phyloP scores from a whole-genome alignment of 1,140 invertebrate genomes.

The Chelonus insularis region DNA sequence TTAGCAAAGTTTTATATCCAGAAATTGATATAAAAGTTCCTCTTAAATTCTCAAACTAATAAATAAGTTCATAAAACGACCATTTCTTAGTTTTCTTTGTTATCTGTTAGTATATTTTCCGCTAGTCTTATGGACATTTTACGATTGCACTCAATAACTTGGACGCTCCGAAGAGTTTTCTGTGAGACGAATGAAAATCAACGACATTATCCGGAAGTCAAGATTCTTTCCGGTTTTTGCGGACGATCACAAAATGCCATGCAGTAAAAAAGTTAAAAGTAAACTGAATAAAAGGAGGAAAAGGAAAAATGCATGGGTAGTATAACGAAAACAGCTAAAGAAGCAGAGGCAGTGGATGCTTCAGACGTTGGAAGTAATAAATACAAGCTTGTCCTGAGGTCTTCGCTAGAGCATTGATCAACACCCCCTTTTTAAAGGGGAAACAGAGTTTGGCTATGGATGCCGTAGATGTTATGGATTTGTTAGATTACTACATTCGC shows the following conservation, averaged over 20 bases:
- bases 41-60: no score
- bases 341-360: conserved; percentile 16
- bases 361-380: conserved; percentile 20
- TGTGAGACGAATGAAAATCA: not conserved
- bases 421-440: conserved; percentile 8
- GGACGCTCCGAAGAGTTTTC: not conserved
- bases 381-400: conserved; percentile 18
- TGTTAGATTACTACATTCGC: not conserved
- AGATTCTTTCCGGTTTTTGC: conserved; percentile 18
- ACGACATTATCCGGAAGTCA: conserved; percentile 17
- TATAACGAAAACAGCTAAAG: not conserved
- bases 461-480: not conserved
- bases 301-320: not conserved
- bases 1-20: no score
- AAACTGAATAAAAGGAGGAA: not conserved
- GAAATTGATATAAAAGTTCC: no score
- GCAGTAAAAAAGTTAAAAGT: not conserved
- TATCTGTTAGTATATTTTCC: not conserved
- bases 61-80: no score
- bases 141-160: not conserved
- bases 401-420: conserved; percentile 19
- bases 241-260: not conserved
- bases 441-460: not conserved
- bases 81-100: no score
- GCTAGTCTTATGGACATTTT: not conserved